These are phyloP conservation scores for Periophthalmus modestus DNA, from an alignment of 2,113 vertebrate genomes.

Conservation along the genomic window DNA sequence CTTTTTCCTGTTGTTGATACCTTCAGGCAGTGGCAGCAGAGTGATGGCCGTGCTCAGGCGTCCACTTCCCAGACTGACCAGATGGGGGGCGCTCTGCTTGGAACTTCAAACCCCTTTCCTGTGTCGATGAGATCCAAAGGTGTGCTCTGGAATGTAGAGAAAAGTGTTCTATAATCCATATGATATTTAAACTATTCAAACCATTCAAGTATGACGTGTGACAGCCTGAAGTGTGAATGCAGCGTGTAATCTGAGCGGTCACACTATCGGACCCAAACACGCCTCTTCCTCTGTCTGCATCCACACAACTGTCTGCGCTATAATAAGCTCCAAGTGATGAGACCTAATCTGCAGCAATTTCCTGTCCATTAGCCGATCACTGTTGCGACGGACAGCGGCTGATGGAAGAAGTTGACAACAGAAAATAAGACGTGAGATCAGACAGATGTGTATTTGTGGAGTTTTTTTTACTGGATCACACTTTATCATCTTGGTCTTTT, in stretches of 20 bases:
- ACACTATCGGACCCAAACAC: background rate
- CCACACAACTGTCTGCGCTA: background rate
- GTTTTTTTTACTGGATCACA: background rate
- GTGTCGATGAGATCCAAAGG: slow-evolving; percentile 88
- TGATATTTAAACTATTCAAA: background rate
- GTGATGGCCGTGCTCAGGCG: slow-evolving; percentile 92
- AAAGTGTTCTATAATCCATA: background rate
- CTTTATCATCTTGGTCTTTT: background rate
- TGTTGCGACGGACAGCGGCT: background rate
- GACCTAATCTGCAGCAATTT: slow-evolving; percentile 13
- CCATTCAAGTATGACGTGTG: background rate
- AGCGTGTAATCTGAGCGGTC: slow-evolving; percentile 1
- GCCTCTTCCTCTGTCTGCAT: slow-evolving; percentile 3
- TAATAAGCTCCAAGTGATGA: slow-evolving; percentile 2
- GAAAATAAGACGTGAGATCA: background rate
- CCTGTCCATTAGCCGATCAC: slow-evolving; percentile 41
- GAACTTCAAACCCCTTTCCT: slow-evolving; percentile 88
- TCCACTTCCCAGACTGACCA: slow-evolving; percentile 94
- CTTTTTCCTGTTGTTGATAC: slow-evolving; percentile 56
- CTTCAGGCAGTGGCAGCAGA: slow-evolving; percentile 89
- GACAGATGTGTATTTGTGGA: too few relatives aligned
- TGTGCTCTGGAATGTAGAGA: slow-evolving; percentile 77
- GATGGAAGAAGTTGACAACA: background rate
- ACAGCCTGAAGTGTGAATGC: background rate
- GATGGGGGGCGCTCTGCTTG: slow-evolving; percentile 90